Base-by-base conservation (phyloP, 2,797 vertebrate genomes). In the Salarias fasciatus region DNA sequence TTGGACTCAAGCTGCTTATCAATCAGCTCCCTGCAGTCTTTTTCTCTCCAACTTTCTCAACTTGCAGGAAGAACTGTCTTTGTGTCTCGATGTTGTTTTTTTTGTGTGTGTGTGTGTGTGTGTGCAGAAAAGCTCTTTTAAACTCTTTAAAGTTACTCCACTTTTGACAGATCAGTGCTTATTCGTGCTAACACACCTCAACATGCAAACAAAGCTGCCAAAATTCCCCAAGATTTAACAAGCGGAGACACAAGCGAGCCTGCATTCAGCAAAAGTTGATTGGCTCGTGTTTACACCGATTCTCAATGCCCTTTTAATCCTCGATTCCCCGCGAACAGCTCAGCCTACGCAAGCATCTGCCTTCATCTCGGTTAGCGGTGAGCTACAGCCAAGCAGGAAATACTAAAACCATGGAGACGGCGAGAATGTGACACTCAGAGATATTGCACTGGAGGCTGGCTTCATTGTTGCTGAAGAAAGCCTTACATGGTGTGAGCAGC, bases 401-500 rank as follows among this genome's bases (percentile, higher is more conserved):
- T 33, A 62, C 61, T 73, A 76, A 82, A 82, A 78, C 80, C 83
- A 69, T 75, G 78, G 83, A 79, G 87, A 82, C 75, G n/a, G 66
- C 2, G 60, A 79, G 80, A 86, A 83, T 82, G 82, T 83, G 86
- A 83, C 79, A 82, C 73, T 56, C 29, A 33, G 69, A 79, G 85
- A 86, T 66, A 80, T 69, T 75, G 43, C 83, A 75, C 78, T 72
- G 41, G 29, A 52, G 70, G 63, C 78, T 75, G 14, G 77, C 76
- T 79, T 71, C 69, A 68, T 77, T 85, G 77, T 81, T 75, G 77
- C 78, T 72, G 83, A 63, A 80, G 69, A 79, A 83, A 83, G 86
- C 86, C 88, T 83, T 87, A 88, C 86, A 85, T 84, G 85, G 81
- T 66, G 72, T 65, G 79, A 83, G 75, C 63, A 6, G 45, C 1